These are phyloP conservation scores for Penaeus japonicus DNA, from an alignment of 1,140 invertebrate species.

Conservation along the genomic window DNA sequence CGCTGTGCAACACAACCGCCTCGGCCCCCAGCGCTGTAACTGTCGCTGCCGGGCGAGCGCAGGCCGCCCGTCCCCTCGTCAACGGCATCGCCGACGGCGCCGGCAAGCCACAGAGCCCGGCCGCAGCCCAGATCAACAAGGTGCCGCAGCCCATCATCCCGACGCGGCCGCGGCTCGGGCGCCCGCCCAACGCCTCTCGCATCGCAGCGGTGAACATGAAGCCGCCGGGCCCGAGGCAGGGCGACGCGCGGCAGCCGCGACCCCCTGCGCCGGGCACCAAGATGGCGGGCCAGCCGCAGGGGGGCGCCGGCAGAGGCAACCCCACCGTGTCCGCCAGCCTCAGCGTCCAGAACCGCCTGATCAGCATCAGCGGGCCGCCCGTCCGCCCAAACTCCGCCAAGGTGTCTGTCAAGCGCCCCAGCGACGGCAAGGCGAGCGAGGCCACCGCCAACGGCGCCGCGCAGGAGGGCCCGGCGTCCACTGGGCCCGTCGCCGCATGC, in stretches of 20 bases:
- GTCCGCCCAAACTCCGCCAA: constrained; percentile 1
- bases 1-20: neutral
- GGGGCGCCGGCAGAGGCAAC: neutral
- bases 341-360: constrained; percentile 19
- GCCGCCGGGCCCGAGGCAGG: neutral
- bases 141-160: constrained; percentile 44
- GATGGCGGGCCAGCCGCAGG: neutral
- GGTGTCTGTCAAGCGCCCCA: constrained; percentile 25
- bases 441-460: neutral
- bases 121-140: neutral
- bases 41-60: constrained; percentile 4
- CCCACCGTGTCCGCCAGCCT: neutral
- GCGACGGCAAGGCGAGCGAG: neutral
- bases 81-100: neutral
- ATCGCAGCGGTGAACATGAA: constrained; percentile 30
- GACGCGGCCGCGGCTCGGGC: constrained; percentile 34
- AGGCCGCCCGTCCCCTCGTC: constrained; percentile 11
- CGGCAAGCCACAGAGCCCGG: neutral
- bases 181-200: constrained; percentile 40
- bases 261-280: neutral
- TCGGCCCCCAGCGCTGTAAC: neutral
- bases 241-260: neutral
- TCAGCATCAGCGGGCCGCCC: constrained; percentile 28
- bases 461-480: neutral
- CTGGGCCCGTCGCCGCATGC: neutral